Evolutionary conservation across 2,888 invertebrate genomes (phyloP), one percentile per base, ranked within the genome.

Genomic region (Ochropacha duplaris): DNA sequence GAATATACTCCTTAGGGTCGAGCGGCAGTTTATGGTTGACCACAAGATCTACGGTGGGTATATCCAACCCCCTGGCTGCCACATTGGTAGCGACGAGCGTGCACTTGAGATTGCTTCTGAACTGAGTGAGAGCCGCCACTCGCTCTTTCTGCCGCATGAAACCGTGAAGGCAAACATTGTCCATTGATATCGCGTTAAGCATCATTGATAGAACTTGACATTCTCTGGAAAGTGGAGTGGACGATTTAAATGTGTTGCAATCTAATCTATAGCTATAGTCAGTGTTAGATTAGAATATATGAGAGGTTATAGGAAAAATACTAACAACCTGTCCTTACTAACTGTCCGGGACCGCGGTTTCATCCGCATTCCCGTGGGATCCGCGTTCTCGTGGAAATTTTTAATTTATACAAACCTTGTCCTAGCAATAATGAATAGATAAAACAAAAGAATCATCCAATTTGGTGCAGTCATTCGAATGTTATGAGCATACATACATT

Each of bases 81-180:
- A 99, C 98, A 90, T 99, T 99, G 0, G 99, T 99, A 0, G 99
- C 98, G 57, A 99, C 96, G 22, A 99, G 92, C 22, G 99, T 97
- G 72, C 96, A 96, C 8, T 96, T 94, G 57, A 96, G 95, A 80
- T 97, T 97, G 0, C 99, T 98, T 74, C 99, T 96, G 86, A 99
- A 99, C 81, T 95, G 96, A 11, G 96, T 94, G 1, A 99, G 93
- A 0, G 99, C 95, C 0, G 96, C 94, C 39, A 98, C 94, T 8
- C 99, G 94, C 77, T 98, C 96, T 66, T 94, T 94, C 84, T 99
- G 99, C 14, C 96, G 93, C 90, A 99, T 96, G 94, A 97, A 97
- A 0, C 98, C 98, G 87, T 99, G 99, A 9, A 99, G 92, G 50
- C 98, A 96, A 0, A 97, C 97, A 84, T 98, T 98, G 71, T 95